phyloP scores from a whole-genome alignment of 2,888 invertebrate species.

The Sinohyriopsis cumingii region DNA sequence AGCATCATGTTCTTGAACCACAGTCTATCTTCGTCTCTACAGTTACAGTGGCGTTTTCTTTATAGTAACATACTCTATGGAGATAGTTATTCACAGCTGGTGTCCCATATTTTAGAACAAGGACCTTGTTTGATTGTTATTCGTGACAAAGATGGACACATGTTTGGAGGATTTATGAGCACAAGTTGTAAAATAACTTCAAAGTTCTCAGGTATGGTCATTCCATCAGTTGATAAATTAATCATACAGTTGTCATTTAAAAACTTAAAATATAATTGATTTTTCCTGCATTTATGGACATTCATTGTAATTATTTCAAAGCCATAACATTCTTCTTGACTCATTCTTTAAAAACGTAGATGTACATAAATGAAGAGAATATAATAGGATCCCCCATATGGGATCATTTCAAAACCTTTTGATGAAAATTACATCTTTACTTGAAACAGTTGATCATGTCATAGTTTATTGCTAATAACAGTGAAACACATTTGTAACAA shows the following conservation, averaged over 20 bases:
- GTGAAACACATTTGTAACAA: too few species aligned
- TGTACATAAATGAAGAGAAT: too few species aligned
- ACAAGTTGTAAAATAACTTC: conserved; percentile 84
- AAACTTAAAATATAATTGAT: not conserved
- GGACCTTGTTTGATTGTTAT: conserved; percentile 83
- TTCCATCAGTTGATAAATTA: too few species aligned
- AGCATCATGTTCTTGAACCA: conserved; percentile 77
- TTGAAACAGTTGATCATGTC: too few species aligned
- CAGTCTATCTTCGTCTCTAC: conserved; percentile 83
- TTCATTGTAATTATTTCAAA: too few species aligned
- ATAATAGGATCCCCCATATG: too few species aligned
- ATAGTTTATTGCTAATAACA: too few species aligned
- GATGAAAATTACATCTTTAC: too few species aligned
- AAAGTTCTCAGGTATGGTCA: conserved; percentile 80
- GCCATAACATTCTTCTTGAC: too few species aligned
- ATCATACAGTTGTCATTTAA: not conserved
- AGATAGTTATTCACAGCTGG: conserved; percentile 82
- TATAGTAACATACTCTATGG: conserved; percentile 81
- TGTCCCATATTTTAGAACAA: conserved; percentile 54
- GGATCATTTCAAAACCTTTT: too few species aligned
- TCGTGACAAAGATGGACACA: conserved; percentile 82
- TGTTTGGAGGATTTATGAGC: conserved; percentile 93
- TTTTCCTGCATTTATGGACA: not conserved
- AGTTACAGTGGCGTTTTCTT: conserved; percentile 88
- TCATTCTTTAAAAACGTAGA: too few species aligned